Evolutionary conservation across 2,113 vertebrate species (phyloP).

Genomic region (Probosciger aterrimus): DNA sequence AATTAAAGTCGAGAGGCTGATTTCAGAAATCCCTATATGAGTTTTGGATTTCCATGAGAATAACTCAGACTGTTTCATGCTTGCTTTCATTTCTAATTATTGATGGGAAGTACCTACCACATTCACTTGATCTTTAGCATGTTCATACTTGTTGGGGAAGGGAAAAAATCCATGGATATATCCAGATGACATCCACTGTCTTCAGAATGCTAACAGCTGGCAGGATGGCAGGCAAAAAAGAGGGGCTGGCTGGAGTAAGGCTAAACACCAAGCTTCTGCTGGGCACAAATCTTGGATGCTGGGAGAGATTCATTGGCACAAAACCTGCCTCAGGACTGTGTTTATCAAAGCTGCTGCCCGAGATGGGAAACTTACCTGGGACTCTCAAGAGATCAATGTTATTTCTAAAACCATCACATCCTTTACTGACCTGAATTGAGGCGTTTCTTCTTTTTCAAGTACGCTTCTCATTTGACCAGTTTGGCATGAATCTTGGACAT

Average conservation of each 20-base stretch:
- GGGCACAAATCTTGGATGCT: neutral
- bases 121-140: neutral
- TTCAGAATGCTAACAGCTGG: neutral
- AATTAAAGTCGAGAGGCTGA: neutral
- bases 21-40: neutral
- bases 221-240: neutral
- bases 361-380: neutral
- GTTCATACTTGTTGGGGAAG: neutral
- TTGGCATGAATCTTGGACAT: neutral
- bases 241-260: neutral
- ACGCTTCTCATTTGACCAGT: neutral
- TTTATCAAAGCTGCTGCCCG: neutral
- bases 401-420: neutral
- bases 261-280: neutral
- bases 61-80: neutral
- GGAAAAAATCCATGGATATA: neutral
- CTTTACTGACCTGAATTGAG: neutral
- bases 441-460: neutral
- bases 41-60: neutral
- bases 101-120: neutral
- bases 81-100: conserved; percentile 41
- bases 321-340: neutral
- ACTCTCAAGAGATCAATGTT: neutral
- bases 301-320: neutral
- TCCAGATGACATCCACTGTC: neutral